A percentile compares a stretch with the other conserved stretches of the same genome.
Evolutionary conservation across 2,888 invertebrate genomes (phyloP).

Genomic region (Melieria picta): DNA sequence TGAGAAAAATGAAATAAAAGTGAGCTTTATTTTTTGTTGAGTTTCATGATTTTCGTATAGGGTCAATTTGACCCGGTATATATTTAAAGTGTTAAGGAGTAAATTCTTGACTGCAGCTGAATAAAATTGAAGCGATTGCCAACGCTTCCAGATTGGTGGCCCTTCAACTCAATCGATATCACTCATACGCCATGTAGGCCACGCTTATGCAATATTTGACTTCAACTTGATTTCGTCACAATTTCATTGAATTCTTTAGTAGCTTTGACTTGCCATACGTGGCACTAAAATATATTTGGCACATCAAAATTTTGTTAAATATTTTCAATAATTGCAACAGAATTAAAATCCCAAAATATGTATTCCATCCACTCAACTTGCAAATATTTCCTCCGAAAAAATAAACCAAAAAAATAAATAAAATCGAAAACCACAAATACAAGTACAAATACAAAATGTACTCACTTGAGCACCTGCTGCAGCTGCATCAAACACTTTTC

Average conservation of each 20-base stretch:
- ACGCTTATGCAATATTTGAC: conserved; percentile 2
- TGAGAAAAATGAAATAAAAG: no score
- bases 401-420: not conserved
- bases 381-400: no score
- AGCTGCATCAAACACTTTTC: conserved; percentile 58
- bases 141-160: not conserved
- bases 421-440: not conserved
- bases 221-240: conserved; percentile 18
- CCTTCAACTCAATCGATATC: not conserved
- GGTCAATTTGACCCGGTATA: not conserved
- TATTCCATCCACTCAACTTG: no score
- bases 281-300: not conserved
- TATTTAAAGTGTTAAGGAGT: not conserved
- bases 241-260: conserved; percentile 12
- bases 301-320: not conserved
- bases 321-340: no score
- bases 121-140: not conserved
- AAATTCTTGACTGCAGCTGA: not conserved
- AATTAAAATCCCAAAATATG: no score
- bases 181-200: conserved; percentile 13
- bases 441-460: not conserved
- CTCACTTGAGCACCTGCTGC: conserved; percentile 52
- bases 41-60: no score
- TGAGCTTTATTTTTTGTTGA: no score
- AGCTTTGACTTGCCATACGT: conserved; percentile 10